Evolutionary conservation across 2,113 vertebrate genomes (phyloP), one percentile per base, ranked within the genome.

Genomic region (Ranitomeya variabilis): DNA sequence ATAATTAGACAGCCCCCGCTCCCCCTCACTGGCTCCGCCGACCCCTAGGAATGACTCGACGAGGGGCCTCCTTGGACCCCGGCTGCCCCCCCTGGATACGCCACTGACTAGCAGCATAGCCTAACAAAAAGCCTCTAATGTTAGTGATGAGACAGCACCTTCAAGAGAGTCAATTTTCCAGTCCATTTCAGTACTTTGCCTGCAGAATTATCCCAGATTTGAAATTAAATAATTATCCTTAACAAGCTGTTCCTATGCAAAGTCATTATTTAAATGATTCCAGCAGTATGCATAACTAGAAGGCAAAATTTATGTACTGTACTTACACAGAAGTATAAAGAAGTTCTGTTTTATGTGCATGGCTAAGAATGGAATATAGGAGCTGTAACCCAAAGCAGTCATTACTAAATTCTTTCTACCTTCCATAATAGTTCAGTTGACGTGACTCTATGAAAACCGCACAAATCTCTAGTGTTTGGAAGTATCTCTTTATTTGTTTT

Each of bases 201-300:
- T 18, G 45, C 45, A 26, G 73, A 60, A 66, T 86, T 87, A 66
- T 55, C 31, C 54, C 7, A 54, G 21, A 55, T 23, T 71, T 71
- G 71, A 79, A 80, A 69, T 69, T n/a, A 87, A 87, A 81, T 69
- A 10, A 87, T 80, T 71, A 71, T 10, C 82, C 15, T 69, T 80
- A 69, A 59, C 77, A 80, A 80, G 77, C 64, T 80, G 76, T 80
- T 64, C 23, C 73, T 79, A 26, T 86, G 15, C 51, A 87, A 87
- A 87, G 77, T 54, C n/a, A 71, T 71, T 6, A 67, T 54, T 80
- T 66, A 66, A 69, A 69, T 54, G 18, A 69, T 87, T 80, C 62
- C 86, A 80, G 59, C 4, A 26, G 21, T n/a, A 52, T 64, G 51
- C 19, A 79, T 23, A 69, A 83, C 81, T 83, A 18, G 64, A 69